Evolutionary conservation across 2,797 vertebrate genomes (phyloP).

Genomic region (Epinephelus malabaricus): DNA sequence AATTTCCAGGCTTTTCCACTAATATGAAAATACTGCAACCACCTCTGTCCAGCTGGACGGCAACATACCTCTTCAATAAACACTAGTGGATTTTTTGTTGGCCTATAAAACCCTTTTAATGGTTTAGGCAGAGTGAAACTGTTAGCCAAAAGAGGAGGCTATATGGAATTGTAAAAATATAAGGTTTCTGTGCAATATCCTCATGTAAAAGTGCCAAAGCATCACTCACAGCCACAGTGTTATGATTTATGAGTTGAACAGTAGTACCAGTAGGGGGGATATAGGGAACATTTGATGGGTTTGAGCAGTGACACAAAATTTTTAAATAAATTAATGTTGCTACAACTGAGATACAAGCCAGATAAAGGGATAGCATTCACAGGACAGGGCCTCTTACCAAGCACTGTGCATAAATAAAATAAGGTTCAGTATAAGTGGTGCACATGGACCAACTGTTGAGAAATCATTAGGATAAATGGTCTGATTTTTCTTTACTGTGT

Average conservation of each 20-base stretch:
- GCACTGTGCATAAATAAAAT: neutral
- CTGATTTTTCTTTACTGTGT: neutral
- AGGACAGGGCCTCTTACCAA: neutral
- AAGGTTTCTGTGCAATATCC: conserved; percentile 76
- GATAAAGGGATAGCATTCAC: neutral
- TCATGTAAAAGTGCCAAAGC: conserved; percentile 80
- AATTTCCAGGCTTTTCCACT: conserved; percentile 61
- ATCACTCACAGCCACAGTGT: conserved; percentile 73
- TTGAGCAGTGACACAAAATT: neutral
- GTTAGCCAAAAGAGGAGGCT: conserved; percentile 54
- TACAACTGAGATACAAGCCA: neutral
- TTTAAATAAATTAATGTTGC: neutral
- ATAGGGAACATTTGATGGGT: conserved; percentile 15
- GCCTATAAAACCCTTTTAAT: conserved; percentile 76
- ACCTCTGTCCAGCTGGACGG: conserved; percentile 44
- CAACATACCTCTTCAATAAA: conserved; percentile 72
- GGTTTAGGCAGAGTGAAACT: conserved; percentile 68
- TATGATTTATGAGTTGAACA: conserved; percentile 74
- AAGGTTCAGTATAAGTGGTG: neutral
- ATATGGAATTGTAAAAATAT: conserved; percentile 80
- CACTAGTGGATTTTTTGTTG: conserved; percentile 69
- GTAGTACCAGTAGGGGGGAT: conserved; percentile 35
- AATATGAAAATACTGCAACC: conserved; percentile 67
- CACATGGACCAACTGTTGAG: neutral
- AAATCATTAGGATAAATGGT: neutral